These are phyloP conservation scores for Lutraria lutraria DNA, from an alignment of 2,888 invertebrate genomes.

Conservation along the genomic window DNA sequence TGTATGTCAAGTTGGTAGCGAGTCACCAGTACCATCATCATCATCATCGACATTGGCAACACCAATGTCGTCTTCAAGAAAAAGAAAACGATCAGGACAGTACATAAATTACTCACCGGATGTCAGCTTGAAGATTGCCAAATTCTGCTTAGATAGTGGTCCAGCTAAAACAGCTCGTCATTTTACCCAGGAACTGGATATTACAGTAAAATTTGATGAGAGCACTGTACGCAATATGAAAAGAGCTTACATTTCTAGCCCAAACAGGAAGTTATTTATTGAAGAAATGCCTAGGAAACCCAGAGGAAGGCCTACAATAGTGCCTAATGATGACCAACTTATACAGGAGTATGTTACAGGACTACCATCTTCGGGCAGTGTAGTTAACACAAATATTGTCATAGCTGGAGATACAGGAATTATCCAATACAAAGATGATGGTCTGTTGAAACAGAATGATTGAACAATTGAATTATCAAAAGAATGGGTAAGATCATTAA, in stretches of 20 bases:
- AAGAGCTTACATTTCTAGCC: slow-evolving; percentile 3
- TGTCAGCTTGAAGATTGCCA: slow-evolving; percentile 29
- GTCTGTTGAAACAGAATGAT: neutral
- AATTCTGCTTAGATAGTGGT: slow-evolving; percentile 42
- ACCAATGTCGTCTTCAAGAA: too few species aligned
- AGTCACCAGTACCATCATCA: too few species aligned
- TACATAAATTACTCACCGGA: slow-evolving; percentile 86
- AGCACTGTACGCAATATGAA: slow-evolving; percentile 49
- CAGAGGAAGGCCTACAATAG: slow-evolving; percentile 34
- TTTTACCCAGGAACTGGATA: slow-evolving; percentile 29
- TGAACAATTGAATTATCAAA: neutral
- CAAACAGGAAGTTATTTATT: slow-evolving; percentile 10
- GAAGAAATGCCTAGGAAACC: slow-evolving; percentile 29
- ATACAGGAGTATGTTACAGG: slow-evolving; percentile 7
- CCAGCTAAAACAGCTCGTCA: slow-evolving; percentile 35
- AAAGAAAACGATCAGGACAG: neutral
- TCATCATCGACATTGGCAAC: too few species aligned
- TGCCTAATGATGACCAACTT: slow-evolving; percentile 11
- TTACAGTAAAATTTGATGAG: slow-evolving; percentile 37
- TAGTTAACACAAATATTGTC: slow-evolving; percentile 20
- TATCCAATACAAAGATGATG: neutral
- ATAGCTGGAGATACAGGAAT: neutral
- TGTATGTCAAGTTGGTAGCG: too few species aligned
- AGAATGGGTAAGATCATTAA: too few species aligned
- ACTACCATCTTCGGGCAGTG: neutral